phyloP scores from a whole-genome alignment of 92 coral and sea anemone species.

The Hydrozoanthus gracilis region DNA sequence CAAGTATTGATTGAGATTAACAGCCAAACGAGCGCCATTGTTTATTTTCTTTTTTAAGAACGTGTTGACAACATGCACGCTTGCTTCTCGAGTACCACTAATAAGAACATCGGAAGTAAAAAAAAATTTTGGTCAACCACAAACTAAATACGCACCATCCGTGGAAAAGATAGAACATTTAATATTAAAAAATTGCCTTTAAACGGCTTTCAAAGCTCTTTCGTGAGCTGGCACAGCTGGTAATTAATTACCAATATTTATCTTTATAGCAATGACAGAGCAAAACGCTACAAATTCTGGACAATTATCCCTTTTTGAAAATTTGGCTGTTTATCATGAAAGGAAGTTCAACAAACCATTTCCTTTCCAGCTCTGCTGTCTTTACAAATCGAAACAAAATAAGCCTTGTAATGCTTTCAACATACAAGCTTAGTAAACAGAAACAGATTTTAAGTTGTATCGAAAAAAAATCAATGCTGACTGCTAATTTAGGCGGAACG shows the following conservation, averaged over 20 bases:
- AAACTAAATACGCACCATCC: background rate
- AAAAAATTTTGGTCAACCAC: background rate
- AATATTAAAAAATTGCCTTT: background rate
- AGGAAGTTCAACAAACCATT: background rate
- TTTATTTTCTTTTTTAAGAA: background rate
- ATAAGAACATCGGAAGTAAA: background rate
- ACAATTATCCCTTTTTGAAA: slow-evolving; percentile 25
- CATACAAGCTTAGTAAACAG: background rate
- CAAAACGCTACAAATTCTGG: slow-evolving; percentile 4
- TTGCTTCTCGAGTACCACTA: slow-evolving; percentile 8
- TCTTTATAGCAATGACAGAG: background rate
- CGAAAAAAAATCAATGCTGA: background rate
- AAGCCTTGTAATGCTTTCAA: background rate
- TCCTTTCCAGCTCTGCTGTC: background rate
- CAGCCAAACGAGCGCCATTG: background rate
- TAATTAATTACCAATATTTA: slow-evolving; percentile 15
- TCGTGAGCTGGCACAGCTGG: slow-evolving; percentile 2
- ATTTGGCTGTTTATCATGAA: background rate
- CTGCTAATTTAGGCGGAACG: background rate
- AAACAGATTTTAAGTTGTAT: background rate
- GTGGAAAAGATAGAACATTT: too few species aligned
- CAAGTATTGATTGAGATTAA: background rate
- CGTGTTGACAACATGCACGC: slow-evolving; percentile 42
- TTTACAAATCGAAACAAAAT: background rate
- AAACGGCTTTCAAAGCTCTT: background rate